Base-by-base conservation (phyloP, 2,113 vertebrate species). In the Scophthalmus maximus region DNA sequence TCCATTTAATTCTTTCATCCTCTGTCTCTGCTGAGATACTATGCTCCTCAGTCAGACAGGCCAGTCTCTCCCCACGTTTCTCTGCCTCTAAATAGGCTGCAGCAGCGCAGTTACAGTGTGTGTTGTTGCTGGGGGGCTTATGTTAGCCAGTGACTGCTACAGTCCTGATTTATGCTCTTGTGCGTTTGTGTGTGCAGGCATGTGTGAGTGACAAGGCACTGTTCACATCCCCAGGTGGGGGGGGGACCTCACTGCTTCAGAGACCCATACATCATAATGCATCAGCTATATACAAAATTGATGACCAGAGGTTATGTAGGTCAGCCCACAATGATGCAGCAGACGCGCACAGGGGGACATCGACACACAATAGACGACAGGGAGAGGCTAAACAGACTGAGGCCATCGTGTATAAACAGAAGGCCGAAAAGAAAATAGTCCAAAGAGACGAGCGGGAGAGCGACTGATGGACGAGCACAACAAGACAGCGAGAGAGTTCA, bases 241-340 rank as follows among this genome's bases (percentile, higher is more conserved):
- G 27, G 36, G 8, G 46, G 36, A 64, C 52, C 42, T 55, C 56
- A 59, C 68, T 52, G 44, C 32, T 53, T 49, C 42, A 32, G n/a
- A 79, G 29, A 63, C 38, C 63, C 26, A 67, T 88, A 79, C 61
- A 90, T 87, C 78, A 84, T 81, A 84, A 69, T 82, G 56, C 82
- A 78, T 81, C 72, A 73, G 62, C 67, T 58, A 55, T 63, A 81
- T 87, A 80, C 42, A 87, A 80, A 76, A 88, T 86, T 78, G 76
- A 87, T 87, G 83, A 86, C 64, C 63, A 30, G 52, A 68, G 82
- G 86, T 78, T 78, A 78, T 79, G 71, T 86, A 73, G 89, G 91
- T 87, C 89, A 87, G 70, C 14, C 34, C 52, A 25, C 50, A 76
- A 71, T 69, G 83, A 82, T 57, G 74, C 81, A 42, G 78, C 56